Evolutionary conservation across 2,797 vertebrate species (phyloP), one percentile per base, ranked within the genome.

Genomic region (Etheostoma nigrum): DNA sequence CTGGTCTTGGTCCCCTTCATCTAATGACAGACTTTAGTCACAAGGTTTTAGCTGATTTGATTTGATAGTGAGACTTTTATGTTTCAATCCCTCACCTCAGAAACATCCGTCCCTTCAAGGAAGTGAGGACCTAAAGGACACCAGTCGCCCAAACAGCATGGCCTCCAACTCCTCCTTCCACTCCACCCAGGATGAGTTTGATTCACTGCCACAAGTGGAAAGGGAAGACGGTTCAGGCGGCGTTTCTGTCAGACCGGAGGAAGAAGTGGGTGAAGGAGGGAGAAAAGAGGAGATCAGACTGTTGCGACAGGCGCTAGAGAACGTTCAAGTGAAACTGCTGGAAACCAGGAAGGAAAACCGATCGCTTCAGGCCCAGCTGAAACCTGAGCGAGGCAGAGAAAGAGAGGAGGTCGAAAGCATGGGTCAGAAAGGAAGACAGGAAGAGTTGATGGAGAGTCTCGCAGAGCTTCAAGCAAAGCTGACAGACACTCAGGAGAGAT

Each of bases 391-490:
- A 55, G 67, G 54, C 44, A 69, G 84, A 11, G 92, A 91, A 52
- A 90, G 92, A 11, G 94, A 85, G 36, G 86, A 93, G 3, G 89
- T 91, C 8, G 81, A 92, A 78, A 84, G 90, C 1, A 90, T 94
- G 86, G 95, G 94, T n/a, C 91, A 84, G 59, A 90, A 84, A 44
- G 87, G 77, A 59, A 76, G 82, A 61, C 91, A 93, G 68, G 86
- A 91, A 10, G 93, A 93, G 72, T 60, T 96, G 87, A 94, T 96
- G 42, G 96, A 97, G 91, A 97, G 96, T 16, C 89, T 95, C 67
- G 96, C 95, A 0, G 96, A 96, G 82, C 94, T 96, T 63, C 96
- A 95, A 75, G 89, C 96, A 14, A 96, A 96, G 67, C 93, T 96
- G 55, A 95, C 96, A 40, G 96, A 96, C 83, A 93, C 94, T 23